A percentile compares a stretch with the other conserved stretches of the same genome.
Conservation (phyloP, 2,797 vertebrate genomes). For the Amniataba percoides region DNA sequence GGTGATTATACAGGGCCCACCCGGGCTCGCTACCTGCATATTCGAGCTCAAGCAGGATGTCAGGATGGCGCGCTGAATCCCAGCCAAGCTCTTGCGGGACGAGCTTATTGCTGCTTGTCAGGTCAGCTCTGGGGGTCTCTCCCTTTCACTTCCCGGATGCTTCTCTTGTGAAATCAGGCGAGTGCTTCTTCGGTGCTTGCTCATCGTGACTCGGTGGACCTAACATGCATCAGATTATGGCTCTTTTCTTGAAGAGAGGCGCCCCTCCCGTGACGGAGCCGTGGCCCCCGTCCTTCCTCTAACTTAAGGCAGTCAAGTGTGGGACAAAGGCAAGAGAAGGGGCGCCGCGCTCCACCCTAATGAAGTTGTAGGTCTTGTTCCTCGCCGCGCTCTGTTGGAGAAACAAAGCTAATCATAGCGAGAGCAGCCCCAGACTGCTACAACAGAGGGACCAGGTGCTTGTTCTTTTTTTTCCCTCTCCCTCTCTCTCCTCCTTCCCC, state of each 20-base stretch:
- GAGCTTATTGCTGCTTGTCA: constrained; percentile 56
- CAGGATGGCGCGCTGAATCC: constrained; percentile 40
- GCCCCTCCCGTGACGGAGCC: constrained; percentile 13
- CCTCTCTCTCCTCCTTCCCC: constrained; percentile 11
- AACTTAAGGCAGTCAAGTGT: constrained; percentile 74
- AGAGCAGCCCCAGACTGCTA: constrained; percentile 72
- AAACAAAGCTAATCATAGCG: constrained; percentile 83
- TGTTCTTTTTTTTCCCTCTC: constrained; percentile 44
- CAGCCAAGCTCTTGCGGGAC: constrained; percentile 56
- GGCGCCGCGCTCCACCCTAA: constrained; percentile 68
- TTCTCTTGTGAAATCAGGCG: constrained; percentile 42
- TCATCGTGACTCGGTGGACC: constrained; percentile 5
- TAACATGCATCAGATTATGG: constrained; percentile 53
- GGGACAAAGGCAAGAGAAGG: constrained; percentile 60
- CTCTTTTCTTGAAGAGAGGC: constrained; percentile 32
- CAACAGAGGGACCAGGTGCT: constrained; percentile 83
- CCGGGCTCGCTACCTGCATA: constrained; percentile 38
- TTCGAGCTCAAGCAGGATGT: constrained; percentile 44
- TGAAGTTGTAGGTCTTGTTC: constrained; percentile 82
- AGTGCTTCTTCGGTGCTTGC: constrained; percentile 14
- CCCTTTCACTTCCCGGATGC: background rate
- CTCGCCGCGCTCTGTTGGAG: constrained; percentile 79
- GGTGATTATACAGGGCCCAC: constrained; percentile 46
- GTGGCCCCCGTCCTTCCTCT: constrained; percentile 15
- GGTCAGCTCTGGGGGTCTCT: constrained; percentile 55